Evolutionary conservation across 2,797 vertebrate species (phyloP).

Genomic region (Menidia menidia): DNA sequence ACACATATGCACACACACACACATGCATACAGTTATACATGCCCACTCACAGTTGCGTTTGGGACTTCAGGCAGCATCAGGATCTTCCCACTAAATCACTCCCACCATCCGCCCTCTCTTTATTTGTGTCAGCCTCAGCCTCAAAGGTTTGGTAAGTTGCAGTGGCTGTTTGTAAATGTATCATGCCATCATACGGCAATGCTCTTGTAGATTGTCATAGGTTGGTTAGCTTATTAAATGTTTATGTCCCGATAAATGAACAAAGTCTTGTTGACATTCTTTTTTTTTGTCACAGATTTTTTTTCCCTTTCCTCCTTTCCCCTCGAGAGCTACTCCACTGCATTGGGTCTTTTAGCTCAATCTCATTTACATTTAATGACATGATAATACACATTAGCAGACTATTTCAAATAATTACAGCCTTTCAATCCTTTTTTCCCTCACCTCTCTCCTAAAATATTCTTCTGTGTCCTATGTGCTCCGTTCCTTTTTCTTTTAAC

Average conservation of each 20-base stretch:
- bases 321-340: constrained; percentile 68
- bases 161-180: constrained; percentile 38
- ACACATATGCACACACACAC: constrained; percentile 60
- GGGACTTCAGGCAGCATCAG: constrained; percentile 71
- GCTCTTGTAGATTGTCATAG: constrained; percentile 28
- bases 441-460: constrained; percentile 81
- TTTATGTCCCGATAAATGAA: constrained; percentile 54
- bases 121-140: constrained; percentile 57
- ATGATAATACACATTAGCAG: constrained; percentile 96
- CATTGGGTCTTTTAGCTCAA: constrained; percentile 83
- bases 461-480: constrained; percentile 72
- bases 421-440: constrained; percentile 88
- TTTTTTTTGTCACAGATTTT: constrained; percentile 24
- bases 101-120: constrained; percentile 57
- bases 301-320: not conserved
- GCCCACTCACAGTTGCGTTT: constrained; percentile 64
- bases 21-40: constrained; percentile 26
- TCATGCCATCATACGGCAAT: constrained; percentile 14
- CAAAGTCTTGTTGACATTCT: constrained; percentile 45
- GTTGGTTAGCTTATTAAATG: constrained; percentile 60
- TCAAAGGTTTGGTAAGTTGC: constrained; percentile 46
- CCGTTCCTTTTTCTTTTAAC: constrained; percentile 75
- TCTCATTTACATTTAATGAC: constrained; percentile 90
- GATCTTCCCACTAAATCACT: constrained; percentile 70
- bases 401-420: constrained; percentile 95